Conservation (phyloP, 2,113 vertebrate genomes). For the Corynorhinus townsendii region DNA sequence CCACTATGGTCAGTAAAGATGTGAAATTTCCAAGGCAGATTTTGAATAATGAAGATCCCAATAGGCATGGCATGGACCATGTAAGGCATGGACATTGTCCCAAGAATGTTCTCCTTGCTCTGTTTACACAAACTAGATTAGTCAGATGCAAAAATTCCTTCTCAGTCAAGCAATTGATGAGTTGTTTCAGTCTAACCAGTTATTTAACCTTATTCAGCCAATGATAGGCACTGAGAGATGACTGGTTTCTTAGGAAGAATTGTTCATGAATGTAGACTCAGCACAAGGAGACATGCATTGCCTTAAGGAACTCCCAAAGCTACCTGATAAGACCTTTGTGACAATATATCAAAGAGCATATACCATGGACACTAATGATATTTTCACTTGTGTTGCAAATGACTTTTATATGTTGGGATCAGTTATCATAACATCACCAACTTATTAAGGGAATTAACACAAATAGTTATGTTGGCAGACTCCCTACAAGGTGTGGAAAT, state of each 20-base stretch:
- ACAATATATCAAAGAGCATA: fast-evolving
- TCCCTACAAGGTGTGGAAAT: not conserved
- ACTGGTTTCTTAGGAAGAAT: not conserved
- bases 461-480: not conserved
- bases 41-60: not conserved
- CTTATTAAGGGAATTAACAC: not conserved
- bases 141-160: not conserved
- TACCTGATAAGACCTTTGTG: not conserved
- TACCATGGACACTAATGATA: not conserved
- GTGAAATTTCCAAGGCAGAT: not conserved
- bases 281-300: not conserved
- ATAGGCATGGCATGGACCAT: fast-evolving
- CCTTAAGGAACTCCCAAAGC: not conserved
- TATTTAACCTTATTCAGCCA: not conserved
- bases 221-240: not conserved
- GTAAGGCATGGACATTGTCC: too few relatives aligned
- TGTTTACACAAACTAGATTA: not conserved
- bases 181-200: not conserved
- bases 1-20: not conserved
- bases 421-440: not conserved
- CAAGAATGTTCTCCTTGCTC: not conserved
- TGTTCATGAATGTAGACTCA: not conserved
- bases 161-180: not conserved
- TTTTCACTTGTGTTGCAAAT: not conserved
- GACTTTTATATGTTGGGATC: not conserved